Percentiles rank a stretch among this genome's conserved stretches.
phyloP scores from a whole-genome alignment of 2,888 invertebrate genomes.

The Adela reaumurella region DNA sequence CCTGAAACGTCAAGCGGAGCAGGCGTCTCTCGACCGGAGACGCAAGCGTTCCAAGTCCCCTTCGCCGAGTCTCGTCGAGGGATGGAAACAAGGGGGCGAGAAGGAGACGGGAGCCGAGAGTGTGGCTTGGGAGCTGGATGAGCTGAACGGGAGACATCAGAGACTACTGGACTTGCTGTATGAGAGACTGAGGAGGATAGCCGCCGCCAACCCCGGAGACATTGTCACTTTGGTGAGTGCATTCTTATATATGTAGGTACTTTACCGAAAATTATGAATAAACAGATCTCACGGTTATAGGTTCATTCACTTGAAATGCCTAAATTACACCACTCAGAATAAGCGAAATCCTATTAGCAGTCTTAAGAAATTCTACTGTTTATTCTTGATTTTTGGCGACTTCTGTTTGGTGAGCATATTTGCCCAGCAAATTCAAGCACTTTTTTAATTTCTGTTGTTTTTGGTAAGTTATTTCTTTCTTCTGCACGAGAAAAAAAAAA shows the following conservation, averaged over 20 bases:
- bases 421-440: too few species aligned
- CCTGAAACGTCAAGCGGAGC: slow-evolving; percentile 36
- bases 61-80: slow-evolving; percentile 21
- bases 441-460: too few species aligned
- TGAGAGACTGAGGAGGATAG: slow-evolving; percentile 65
- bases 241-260: slow-evolving; percentile 5
- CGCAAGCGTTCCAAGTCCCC: slow-evolving; percentile 25
- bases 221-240: slow-evolving; percentile 71
- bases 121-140: slow-evolving; percentile 74
- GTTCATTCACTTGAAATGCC: too few species aligned
- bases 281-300: too few species aligned
- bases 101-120: slow-evolving; percentile 62
- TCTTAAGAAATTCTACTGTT: too few species aligned
- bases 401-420: too few species aligned
- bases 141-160: slow-evolving; percentile 75
- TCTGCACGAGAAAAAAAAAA: too few species aligned
- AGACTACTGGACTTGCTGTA: slow-evolving; percentile 66
- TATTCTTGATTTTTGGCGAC: too few species aligned
- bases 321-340: too few species aligned
- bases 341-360: too few species aligned
- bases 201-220: slow-evolving; percentile 67
- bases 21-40: slow-evolving; percentile 33
- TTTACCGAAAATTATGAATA: too few species aligned
- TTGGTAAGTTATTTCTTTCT: too few species aligned
- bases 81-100: slow-evolving; percentile 7